Evolutionary conservation across 2,113 vertebrate species (phyloP), one percentile per base, ranked within the genome.

Genomic region (Paradoxurus hermaphroditus): DNA sequence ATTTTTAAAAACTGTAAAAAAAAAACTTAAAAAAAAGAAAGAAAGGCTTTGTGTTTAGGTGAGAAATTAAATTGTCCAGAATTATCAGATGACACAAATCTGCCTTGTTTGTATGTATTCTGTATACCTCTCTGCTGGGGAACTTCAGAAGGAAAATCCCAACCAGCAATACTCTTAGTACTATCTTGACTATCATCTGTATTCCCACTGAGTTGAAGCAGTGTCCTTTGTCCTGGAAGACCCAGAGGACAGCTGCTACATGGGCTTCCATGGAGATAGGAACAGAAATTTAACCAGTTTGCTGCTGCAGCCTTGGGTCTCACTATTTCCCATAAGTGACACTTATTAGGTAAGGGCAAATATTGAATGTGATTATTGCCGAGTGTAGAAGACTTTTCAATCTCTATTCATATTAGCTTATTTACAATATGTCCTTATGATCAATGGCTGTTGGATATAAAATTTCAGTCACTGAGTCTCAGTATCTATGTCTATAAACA

Each of bases 211-310:
- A 49, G 21, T 23, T 29, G 29, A 78, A 16, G 13, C 51, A 12
- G 56, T 75, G 46, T 59, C 6, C 11, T 75, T 83, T 46, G 75
- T 36, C 63, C 34, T 67, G 25, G 15, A 62, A 79, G 34, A 25
- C 18, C 34, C 15, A 5, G 7, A 7, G 15, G 2, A 5, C 34
- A 83, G 34, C 25, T 31, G 2, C 1, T 8, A 3, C 16, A 13
- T 18, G 51, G 21, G 44, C 73, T 7, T 1, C 23, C 11, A 13
- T 44, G n/a, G 31, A 73, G 1, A 1, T 21, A 62, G 89, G n/a
- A 73, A 31, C 19, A 39, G 5, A 49, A 39, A 29, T 63, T 29
- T 44, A 86, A 12, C 53, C 56, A 75, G 4, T 25, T 85, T 68
- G 29, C 39, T 29, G 0, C 36, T 70, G n/a, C 19, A 65, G 36